These are phyloP conservation scores for Apostichopus japonicus DNA, from an alignment of 35 echinoderm and acorn worm genomes.

Conservation along the genomic window DNA sequence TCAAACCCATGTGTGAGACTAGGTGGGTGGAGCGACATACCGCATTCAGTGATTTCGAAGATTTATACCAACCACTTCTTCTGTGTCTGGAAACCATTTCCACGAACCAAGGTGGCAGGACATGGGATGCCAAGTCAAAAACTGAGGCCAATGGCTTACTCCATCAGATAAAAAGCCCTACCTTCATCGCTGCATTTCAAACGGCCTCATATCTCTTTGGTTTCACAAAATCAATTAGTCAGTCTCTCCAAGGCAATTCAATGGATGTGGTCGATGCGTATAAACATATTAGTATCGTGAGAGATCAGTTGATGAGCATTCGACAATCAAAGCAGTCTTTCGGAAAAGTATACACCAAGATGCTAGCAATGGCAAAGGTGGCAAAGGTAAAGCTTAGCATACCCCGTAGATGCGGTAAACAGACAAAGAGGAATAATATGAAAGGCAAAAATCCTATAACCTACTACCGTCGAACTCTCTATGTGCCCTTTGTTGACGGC, in stretches of 20 bases:
- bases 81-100: background rate
- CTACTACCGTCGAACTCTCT: slow-evolving; percentile 28
- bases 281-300: no score
- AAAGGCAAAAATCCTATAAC: background rate
- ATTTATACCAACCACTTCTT: background rate
- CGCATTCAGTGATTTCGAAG: background rate
- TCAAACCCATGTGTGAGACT: slow-evolving; percentile 42
- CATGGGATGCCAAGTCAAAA: background rate
- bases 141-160: background rate
- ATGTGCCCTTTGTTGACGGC: slow-evolving; percentile 43
- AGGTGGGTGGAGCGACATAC: slow-evolving; percentile 67
- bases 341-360: no score
- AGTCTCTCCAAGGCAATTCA: slow-evolving; percentile 11
- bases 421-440: slow-evolving; percentile 50
- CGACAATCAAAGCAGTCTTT: no score
- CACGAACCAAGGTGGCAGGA: background rate
- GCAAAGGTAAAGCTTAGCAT: no score
- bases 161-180: background rate
- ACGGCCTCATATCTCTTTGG: slow-evolving; percentile 25
- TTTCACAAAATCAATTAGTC: slow-evolving; percentile 12
- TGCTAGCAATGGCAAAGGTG: no score
- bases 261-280: slow-evolving; percentile 60
- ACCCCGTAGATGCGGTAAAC: no score
- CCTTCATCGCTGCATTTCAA: background rate
- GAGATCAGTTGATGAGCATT: no score